Evolutionary conservation across 2,888 invertebrate genomes (phyloP).

Genomic region (Apodemia zela): DNA sequence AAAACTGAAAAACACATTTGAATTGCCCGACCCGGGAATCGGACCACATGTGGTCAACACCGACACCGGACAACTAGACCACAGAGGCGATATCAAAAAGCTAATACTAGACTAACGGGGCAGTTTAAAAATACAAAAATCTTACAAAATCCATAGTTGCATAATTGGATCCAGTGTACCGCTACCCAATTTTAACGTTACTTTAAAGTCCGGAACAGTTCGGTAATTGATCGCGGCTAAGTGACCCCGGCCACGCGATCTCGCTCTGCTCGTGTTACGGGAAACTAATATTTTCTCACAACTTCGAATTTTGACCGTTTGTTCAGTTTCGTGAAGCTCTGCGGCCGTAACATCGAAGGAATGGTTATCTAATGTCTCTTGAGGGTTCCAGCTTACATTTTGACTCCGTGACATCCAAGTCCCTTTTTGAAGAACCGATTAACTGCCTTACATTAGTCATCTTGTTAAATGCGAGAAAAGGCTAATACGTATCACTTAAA

Average conservation of each 20-base stretch:
- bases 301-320: background rate
- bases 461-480: too few relatives aligned
- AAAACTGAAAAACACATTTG: too few relatives aligned
- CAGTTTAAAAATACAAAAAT: background rate
- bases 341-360: background rate
- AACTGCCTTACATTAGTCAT: too few relatives aligned
- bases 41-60: too few relatives aligned
- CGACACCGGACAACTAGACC: too few relatives aligned
- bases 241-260: constrained; percentile 6
- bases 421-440: too few relatives aligned
- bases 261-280: background rate
- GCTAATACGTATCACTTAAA: too few relatives aligned
- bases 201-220: constrained; percentile 12
- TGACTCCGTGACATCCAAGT: background rate
- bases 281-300: constrained; percentile 4
- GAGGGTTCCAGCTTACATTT: too few relatives aligned
- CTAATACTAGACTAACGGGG: background rate
- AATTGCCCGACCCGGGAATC: too few relatives aligned
- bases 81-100: background rate
- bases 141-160: constrained; percentile 1
- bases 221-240: constrained; percentile 8
- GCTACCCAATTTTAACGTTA: constrained; percentile 16
- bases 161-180: constrained; percentile 1
- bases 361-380: background rate
- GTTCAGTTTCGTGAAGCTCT: background rate